Evolutionary conservation across 2,888 invertebrate species (phyloP), one percentile per base, ranked within the genome.

Genomic region (Stenolophus ochropezus): DNA sequence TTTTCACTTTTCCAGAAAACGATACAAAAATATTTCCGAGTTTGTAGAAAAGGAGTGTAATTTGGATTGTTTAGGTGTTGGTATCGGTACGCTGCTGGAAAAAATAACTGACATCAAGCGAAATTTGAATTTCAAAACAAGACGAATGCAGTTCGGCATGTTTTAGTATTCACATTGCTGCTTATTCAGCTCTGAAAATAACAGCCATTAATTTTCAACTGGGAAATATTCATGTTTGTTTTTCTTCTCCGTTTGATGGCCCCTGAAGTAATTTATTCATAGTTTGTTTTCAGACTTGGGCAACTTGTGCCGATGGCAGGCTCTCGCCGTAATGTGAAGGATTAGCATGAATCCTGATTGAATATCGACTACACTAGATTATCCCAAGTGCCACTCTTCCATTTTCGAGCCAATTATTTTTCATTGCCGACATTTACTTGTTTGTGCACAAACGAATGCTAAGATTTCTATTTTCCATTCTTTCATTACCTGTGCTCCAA

Each of bases 141-240:
- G 61, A 61, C 61, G 61, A 61, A 61, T 61, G 61, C 61, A 61
- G 61, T 61, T 21, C 25, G 61, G 61, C 61, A 25, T 61, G 61
- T 61, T 61, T 61, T 61, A 61, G 61, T 61, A 61, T 61, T 61
- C 61, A 14, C 25, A n/a, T n/a, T 8, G 11, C 8, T 75, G 75
- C 27, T 53, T 75, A 75, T 75, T 25, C 21, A 49, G 49, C 47
- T 56, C 56, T 56, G 53, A 75, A 75, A 51, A 75, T 75, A 75
- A 75, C 75, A 75, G 23, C 56, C 51, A 75, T 75, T 75, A 25
- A 75, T 75, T 75, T 51, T 56, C 75, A 25, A 75, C 25, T 75
- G 53, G 27, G 53, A 53, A 75, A 75, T 75, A 75, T 53, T 75
- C 53, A 51, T 75, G 75, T 75, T 75, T 75, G 75, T 75, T 75